Evolutionary conservation across 2,888 invertebrate species (phyloP).

Genomic region (Papilio demoleus): DNA sequence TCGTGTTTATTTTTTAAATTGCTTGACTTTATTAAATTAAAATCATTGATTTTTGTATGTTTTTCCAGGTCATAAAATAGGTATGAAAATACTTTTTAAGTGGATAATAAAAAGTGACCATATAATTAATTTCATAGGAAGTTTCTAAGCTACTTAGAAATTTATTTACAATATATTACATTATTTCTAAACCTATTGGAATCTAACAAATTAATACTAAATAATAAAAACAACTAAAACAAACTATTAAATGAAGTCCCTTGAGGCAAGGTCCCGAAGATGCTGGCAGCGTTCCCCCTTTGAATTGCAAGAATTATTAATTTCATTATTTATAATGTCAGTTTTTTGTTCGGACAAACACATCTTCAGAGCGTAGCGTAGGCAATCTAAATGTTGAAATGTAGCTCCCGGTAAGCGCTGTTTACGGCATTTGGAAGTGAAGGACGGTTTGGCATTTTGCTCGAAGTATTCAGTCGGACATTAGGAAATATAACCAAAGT

Average conservation of each 20-base stretch:
- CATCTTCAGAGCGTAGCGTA: not conserved
- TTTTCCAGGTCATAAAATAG: not conserved
- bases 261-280: no score
- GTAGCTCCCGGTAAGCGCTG: slow-evolving; percentile 21
- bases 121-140: no score
- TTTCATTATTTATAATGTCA: no score
- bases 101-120: not conserved
- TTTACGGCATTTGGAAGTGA: slow-evolving; percentile 35
- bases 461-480: slow-evolving; percentile 33
- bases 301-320: no score
- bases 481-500: slow-evolving; percentile 34
- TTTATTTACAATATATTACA: no score
- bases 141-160: no score
- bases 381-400: slow-evolving; percentile 29
- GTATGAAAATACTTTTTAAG: not conserved
- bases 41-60: not conserved
- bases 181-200: no score
- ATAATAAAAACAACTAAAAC: no score
- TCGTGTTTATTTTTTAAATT: not conserved
- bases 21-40: not conserved
- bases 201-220: no score
- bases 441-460: slow-evolving; percentile 39
- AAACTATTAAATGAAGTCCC: no score
- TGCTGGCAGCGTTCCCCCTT: no score
- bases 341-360: no score